Evolutionary conservation across 2,888 invertebrate species (phyloP).

Genomic region (Acanthosepion esculentum): DNA sequence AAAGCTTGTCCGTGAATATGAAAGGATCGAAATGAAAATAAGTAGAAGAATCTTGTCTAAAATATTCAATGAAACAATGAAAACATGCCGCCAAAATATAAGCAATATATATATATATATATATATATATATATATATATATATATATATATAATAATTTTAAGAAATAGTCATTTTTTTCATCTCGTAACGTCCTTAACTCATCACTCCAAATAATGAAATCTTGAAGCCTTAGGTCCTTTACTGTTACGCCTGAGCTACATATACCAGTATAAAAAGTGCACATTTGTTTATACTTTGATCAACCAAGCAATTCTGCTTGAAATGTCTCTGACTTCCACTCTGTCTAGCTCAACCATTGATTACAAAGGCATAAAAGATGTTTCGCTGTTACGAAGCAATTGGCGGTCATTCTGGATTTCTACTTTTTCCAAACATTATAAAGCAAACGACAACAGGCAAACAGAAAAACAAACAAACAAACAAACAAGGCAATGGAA

Average conservation of each 20-base stretch:
- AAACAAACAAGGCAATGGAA: neutral
- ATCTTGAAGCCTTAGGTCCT: neutral
- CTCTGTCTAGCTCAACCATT: neutral
- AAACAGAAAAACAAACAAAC: neutral
- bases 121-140: too few species aligned
- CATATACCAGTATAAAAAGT: neutral
- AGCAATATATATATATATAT: too few species aligned
- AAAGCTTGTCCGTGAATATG: too few species aligned
- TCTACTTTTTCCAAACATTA: neutral
- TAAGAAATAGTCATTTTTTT: too few species aligned
- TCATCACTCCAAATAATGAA: neutral
- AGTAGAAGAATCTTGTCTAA: too few species aligned
- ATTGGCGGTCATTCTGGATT: conserved; percentile 33
- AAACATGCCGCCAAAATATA: too few species aligned
- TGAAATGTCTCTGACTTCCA: neutral
- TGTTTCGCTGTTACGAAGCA: conserved; percentile 3
- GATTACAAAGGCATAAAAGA: conserved; percentile 33
- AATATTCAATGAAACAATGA: too few species aligned
- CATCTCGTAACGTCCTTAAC: too few species aligned
- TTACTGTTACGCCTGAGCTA: neutral
- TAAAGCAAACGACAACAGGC: neutral
- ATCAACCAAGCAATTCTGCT: neutral
- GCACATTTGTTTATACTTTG: neutral
- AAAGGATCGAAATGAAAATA: too few species aligned
- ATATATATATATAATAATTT: too few species aligned